Evolutionary conservation across 2,888 invertebrate genomes (phyloP), one percentile per base, ranked within the genome.

Genomic region (Trachelus stipa): DNA sequence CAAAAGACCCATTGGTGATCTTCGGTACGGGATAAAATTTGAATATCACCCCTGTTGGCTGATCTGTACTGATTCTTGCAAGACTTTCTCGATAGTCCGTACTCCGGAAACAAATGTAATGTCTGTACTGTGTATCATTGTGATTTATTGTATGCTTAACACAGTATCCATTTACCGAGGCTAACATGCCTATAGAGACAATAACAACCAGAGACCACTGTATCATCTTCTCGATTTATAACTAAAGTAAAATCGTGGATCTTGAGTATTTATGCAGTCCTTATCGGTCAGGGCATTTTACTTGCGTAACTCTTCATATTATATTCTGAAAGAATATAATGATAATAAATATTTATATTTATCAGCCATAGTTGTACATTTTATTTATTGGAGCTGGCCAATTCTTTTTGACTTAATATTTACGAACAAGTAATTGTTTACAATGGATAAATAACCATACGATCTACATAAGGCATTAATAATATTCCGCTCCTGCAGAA

Each of bases 1-100:
- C 37, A 11, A 82, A 76, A 11, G 31, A 31, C 35, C 81, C 77
- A 56, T 79, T 71, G 12, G 75, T 77, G 71, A 82, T 77, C 33
- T 74, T 81, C 9, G 77, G 77, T 4, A 81, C 68, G 1, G 35
- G 31, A 40, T 74, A 74, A 3, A 35, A 11, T 15, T 74, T 74
- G 33, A 31, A n/a, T 1, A 37, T 23, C 33, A 56, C 56, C 23
- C 23, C 56, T 23, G 56, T 56, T 56, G 56, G 23, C 56, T 56
- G 56, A 56, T 56, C 23, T 56, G 56, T 23, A 23, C 56, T 56
- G 9, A 56, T 56, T 56, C 9, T 56, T 56, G 56, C 56, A 2
- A 56, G 23, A 56, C 56, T 23, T 56, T 56, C 23, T 23, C 56
- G 56, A 9, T 56, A 56, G 23, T 56, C 23, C 23, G 56, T 11